A percentile compares a stretch with the other conserved stretches of the same genome.
Evolutionary conservation across 2,888 invertebrate genomes (phyloP).

Genomic region (Leptopilina drosophilae): DNA sequence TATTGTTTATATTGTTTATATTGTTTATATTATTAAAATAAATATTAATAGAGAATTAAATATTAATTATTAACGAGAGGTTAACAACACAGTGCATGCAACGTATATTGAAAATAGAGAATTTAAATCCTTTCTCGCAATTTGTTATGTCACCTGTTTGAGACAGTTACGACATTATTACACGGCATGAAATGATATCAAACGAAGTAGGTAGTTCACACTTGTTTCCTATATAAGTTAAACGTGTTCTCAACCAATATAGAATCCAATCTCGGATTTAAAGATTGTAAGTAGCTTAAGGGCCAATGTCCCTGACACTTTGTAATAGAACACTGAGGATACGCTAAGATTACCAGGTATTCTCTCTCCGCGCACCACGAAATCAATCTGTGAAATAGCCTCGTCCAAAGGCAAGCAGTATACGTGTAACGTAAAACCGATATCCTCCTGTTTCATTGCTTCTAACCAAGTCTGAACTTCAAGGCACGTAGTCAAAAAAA

Average conservation of each 20-base stretch:
- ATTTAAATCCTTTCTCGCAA: neutral
- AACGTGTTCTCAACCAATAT: slow-evolving; percentile 6
- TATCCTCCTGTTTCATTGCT: slow-evolving; percentile 29
- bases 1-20: no score
- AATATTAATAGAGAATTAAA: neutral
- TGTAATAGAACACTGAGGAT: slow-evolving; percentile 49
- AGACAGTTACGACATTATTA: slow-evolving; percentile 33
- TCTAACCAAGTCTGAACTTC: slow-evolving; percentile 14
- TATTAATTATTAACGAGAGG: slow-evolving; percentile 9
- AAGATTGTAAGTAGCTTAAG: slow-evolving; percentile 50
- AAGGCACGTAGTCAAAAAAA: slow-evolving; percentile 15
- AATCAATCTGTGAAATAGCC: slow-evolving; percentile 47
- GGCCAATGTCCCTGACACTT: slow-evolving; percentile 48
- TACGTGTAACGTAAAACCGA: slow-evolving; percentile 38
- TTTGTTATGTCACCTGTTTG: slow-evolving; percentile 26
- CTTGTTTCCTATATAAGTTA: slow-evolving; percentile 21
- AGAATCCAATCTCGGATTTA: slow-evolving; percentile 50
- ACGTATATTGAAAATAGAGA: neutral
- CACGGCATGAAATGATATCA: slow-evolving; percentile 2
- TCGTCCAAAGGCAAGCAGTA: neutral
- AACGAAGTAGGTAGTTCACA: neutral
- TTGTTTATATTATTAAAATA: no score
- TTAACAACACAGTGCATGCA: neutral
- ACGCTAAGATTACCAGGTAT: slow-evolving; percentile 50
- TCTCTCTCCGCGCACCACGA: slow-evolving; percentile 53